Evolutionary conservation across 92 coral and sea anemone species (phyloP).

Genomic region (Palythoa caribaeorum): DNA sequence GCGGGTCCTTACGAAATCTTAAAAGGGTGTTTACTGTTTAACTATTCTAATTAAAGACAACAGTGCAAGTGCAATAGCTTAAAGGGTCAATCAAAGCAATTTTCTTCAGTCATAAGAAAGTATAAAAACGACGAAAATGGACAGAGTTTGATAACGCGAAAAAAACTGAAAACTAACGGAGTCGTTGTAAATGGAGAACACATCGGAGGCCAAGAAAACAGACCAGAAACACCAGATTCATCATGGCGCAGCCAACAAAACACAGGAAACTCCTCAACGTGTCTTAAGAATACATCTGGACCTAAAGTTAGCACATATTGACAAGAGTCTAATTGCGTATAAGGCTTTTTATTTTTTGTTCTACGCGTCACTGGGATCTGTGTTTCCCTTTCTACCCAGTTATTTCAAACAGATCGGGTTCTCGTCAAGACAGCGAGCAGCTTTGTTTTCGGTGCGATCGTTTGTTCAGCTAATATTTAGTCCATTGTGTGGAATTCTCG

Average conservation of each 20-base stretch:
- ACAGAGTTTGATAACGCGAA: not conserved
- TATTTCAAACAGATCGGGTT: constrained; percentile 96
- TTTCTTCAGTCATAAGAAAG: not conserved
- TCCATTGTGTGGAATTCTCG: constrained; percentile 93
- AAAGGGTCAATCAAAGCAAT: not conserved
- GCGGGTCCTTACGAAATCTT: constrained; percentile 24
- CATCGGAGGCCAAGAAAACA: not conserved
- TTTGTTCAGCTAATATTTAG: constrained; percentile 77
- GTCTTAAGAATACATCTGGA: constrained; percentile 40
- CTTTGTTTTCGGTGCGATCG: constrained; percentile 81
- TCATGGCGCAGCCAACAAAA: constrained; percentile 25
- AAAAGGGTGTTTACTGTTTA: not conserved
- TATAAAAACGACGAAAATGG: not conserved
- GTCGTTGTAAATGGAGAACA: constrained; percentile 21
- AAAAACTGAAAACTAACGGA: not conserved
- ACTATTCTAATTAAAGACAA: not conserved
- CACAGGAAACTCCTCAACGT: constrained; percentile 26
- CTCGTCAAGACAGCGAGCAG: constrained; percentile 79
- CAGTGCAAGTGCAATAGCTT: not conserved
- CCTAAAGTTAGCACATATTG: constrained; percentile 52
- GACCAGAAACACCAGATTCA: not conserved
- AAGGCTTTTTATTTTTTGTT: constrained; percentile 89
- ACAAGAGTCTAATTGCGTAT: constrained; percentile 85
- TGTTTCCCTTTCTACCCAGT: constrained; percentile 83
- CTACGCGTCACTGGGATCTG: constrained; percentile 87